Conservation (phyloP, 2,888 invertebrate genomes). For the Andrena fulva region DNA sequence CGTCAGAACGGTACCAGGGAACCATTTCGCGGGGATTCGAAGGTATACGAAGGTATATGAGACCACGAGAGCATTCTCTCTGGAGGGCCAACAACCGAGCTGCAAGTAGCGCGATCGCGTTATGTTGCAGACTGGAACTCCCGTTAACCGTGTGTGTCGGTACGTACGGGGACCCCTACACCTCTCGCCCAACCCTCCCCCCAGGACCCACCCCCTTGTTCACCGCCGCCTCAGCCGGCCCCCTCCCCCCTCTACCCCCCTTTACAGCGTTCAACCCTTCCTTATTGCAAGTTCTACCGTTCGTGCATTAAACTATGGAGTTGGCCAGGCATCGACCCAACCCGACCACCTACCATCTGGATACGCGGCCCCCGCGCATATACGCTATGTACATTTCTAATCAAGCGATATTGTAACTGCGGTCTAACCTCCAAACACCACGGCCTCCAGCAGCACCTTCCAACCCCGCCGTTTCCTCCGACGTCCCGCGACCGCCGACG, state of each 20-base stretch:
- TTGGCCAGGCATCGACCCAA: slow-evolving; percentile 83
- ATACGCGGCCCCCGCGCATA: slow-evolving; percentile 82
- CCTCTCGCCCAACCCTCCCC: slow-evolving; percentile 16
- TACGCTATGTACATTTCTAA: slow-evolving; percentile 85
- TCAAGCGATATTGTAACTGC: slow-evolving; percentile 85
- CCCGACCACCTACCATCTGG: slow-evolving; percentile 81
- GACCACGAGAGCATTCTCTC: slow-evolving; percentile 72
- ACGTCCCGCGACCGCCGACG: slow-evolving; percentile 33
- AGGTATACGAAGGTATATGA: slow-evolving; percentile 71
- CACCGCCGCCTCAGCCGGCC: slow-evolving; percentile 59
- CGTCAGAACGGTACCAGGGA: slow-evolving; percentile 55
- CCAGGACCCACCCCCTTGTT: slow-evolving; percentile 63
- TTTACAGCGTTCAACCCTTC: slow-evolving; percentile 75
- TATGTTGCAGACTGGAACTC: slow-evolving; percentile 74
- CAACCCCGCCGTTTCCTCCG: slow-evolving; percentile 5
- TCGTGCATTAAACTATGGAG: slow-evolving; percentile 84
- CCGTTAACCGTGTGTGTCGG: slow-evolving; percentile 63
- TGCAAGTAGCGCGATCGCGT: slow-evolving; percentile 79
- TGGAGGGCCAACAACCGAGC: slow-evolving; percentile 71
- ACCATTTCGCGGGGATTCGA: slow-evolving; percentile 62
- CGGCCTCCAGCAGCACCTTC: slow-evolving; percentile 72
- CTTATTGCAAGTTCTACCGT: slow-evolving; percentile 84
- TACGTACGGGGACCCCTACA: slow-evolving; percentile 63
- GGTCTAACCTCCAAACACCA: slow-evolving; percentile 85
- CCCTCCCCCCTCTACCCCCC: slow-evolving; percentile 28